These are phyloP conservation scores for Brachionus rotundiformis DNA, from an alignment of 1,140 invertebrate genomes.

Conservation along the genomic window DNA sequence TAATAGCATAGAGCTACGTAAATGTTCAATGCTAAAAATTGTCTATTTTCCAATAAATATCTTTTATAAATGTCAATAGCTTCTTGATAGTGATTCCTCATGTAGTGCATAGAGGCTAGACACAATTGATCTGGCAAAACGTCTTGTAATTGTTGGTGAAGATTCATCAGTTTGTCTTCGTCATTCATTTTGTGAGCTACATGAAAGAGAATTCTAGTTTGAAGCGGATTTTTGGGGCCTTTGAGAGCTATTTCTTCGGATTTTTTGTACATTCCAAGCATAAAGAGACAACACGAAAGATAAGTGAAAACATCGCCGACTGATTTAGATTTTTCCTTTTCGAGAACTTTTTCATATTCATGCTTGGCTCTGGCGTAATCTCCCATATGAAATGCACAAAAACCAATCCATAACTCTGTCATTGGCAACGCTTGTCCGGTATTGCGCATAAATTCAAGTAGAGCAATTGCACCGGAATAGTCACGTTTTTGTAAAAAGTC, in stretches of 20 bases:
- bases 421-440: conserved; percentile 68
- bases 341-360: conserved; percentile 64
- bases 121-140: conserved; percentile 90
- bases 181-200: conserved; percentile 88
- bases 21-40: conserved; percentile 89
- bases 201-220: conserved; percentile 84
- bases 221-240: conserved; percentile 60
- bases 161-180: conserved; percentile 77
- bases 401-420: conserved; percentile 83
- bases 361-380: conserved; percentile 85
- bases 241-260: conserved; percentile 65
- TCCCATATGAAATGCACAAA: conserved; percentile 89
- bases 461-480: conserved; percentile 87
- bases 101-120: conserved; percentile 91
- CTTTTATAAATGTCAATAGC: conserved; percentile 98
- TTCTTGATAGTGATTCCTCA: conserved; percentile 93
- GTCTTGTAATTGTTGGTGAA: conserved; percentile 81
- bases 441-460: conserved; percentile 74
- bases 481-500: conserved; percentile 85
- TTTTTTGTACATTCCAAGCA: conserved; percentile 80
- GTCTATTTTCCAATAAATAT: conserved; percentile 76
- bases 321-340: conserved; percentile 56
- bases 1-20: conserved; percentile 97
- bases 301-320: conserved; percentile 71
- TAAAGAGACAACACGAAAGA: conserved; percentile 91